Evolutionary conservation across 2,888 invertebrate species (phyloP), one percentile per base, ranked within the genome.

Genomic region (Synanthedon formicaeformis): DNA sequence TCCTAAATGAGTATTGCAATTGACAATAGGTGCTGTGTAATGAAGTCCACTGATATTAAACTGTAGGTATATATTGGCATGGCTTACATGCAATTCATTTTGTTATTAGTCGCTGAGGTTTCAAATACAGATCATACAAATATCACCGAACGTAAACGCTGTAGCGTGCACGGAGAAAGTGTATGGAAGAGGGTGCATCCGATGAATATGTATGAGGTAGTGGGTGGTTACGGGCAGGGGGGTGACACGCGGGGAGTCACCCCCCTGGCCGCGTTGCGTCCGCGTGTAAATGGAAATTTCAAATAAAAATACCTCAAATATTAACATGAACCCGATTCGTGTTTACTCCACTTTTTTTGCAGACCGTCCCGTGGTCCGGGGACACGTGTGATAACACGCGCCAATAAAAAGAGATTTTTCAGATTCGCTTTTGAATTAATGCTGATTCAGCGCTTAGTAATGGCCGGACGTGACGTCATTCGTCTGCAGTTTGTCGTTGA

Each of bases 181-280:
- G 77, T 75, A 73, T 64, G 52, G 58, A 53, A 78, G 78, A 83
- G 88, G 89, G 88, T 89, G 90, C 90, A 90, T 87, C 81, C 81
- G 75, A 81, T 90, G 90, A 90, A 90, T 90, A 90, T 90, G 90
- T 88, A 90, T 90, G 89, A 90, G 87, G 75, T 81, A 73, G 69
- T 64, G 57, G 45, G 56, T 51, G 52, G 53, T 40, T 41, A n/a
- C 16, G 45, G 53, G 41, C 8, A 51, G 54, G 53, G 54, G 54
- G 57, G 55, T 57, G 60, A 57, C 55, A 52, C 54, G 59, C 51
- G 48, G 56, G 34, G 34, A 10, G 34, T 5, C 23, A 23, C 23
- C 23, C 5, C 23, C 23, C 23, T 6, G 34, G 34, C 34, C 8
- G 34, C 55, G 34, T 52, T 54, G 51, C 60, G 60, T 57, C 63